Conservation (phyloP, 2,797 vertebrate species). For the Acipenser ruthenus region DNA sequence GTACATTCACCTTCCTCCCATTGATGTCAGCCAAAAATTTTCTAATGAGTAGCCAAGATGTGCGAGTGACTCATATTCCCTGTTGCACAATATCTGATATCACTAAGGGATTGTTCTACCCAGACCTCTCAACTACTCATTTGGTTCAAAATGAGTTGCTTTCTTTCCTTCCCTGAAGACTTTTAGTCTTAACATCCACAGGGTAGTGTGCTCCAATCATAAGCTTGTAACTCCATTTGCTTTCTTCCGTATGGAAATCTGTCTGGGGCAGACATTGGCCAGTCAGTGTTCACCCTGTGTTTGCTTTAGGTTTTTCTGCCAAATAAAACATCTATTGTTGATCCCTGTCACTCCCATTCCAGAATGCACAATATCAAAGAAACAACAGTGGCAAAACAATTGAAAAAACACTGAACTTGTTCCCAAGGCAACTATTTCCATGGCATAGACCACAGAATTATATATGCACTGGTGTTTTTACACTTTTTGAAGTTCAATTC, state of each 20-base stretch:
- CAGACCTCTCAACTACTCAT: constrained; percentile 4
- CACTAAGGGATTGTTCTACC: constrained; percentile 6
- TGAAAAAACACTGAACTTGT: constrained; percentile 7
- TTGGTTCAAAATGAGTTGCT: constrained; percentile 3
- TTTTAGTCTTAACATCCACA: background rate
- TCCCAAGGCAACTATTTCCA: constrained; percentile 1
- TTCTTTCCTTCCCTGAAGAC: background rate
- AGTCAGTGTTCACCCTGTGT: background rate
- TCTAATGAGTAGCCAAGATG: constrained; percentile 17
- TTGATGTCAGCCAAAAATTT: constrained; percentile 30
- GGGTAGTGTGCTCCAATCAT: constrained; percentile 1
- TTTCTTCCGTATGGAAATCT: background rate
- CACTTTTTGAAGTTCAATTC: too few relatives aligned
- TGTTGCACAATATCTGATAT: constrained; percentile 19
- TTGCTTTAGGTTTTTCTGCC: constrained; percentile 8
- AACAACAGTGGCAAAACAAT: background rate
- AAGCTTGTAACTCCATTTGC: constrained; percentile 3
- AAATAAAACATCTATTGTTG: constrained; percentile 11
- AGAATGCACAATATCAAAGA: background rate
- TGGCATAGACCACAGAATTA: too few relatives aligned
- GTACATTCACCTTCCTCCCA: constrained; percentile 24
- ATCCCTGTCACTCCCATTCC: constrained; percentile 10
- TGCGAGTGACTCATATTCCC: constrained; percentile 18
- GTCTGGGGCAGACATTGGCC: background rate
- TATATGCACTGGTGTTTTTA: too few relatives aligned